Conservation (phyloP, 2,113 vertebrate genomes). For the Entomyzon cyanotis region DNA sequence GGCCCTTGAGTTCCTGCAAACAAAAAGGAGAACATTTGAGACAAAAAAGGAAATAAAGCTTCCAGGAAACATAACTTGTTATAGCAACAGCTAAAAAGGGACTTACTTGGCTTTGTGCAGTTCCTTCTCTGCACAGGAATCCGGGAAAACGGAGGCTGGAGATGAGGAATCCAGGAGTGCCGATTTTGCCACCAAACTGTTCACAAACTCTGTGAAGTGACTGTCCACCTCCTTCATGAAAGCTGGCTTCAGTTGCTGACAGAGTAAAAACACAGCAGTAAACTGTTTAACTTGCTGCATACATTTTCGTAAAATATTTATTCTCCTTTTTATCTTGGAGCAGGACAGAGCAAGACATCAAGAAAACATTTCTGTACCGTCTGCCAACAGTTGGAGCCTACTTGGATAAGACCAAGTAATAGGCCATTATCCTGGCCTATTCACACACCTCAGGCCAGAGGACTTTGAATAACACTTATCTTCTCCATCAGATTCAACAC, state of each 20-base stretch:
- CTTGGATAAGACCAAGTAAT: background rate
- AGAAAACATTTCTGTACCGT: background rate
- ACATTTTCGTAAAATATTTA: background rate
- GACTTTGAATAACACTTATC: background rate
- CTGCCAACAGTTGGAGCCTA: background rate
- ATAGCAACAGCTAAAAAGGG: background rate
- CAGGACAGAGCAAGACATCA: background rate
- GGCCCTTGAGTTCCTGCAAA: slow-evolving; percentile 78
- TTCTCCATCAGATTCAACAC: background rate
- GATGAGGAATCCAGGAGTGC: slow-evolving; percentile 77
- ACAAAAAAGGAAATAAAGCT: background rate
- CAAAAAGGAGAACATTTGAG: background rate
- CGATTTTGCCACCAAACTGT: slow-evolving; percentile 87
- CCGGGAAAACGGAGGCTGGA: slow-evolving; percentile 73
- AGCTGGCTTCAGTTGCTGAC: slow-evolving; percentile 85
- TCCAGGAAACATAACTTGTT: background rate
- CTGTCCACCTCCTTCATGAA: slow-evolving; percentile 90
- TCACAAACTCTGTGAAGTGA: slow-evolving; percentile 90
- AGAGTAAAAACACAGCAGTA: background rate
- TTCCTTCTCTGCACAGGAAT: slow-evolving; percentile 77
- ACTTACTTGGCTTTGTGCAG: slow-evolving; percentile 81
- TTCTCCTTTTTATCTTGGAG: background rate
- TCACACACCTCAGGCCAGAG: background rate
- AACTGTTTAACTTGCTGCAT: background rate
- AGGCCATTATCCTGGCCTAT: background rate